These are phyloP conservation scores for Phyllopteryx taeniolatus DNA, from an alignment of 2,113 vertebrate genomes.

Conservation along the genomic window DNA sequence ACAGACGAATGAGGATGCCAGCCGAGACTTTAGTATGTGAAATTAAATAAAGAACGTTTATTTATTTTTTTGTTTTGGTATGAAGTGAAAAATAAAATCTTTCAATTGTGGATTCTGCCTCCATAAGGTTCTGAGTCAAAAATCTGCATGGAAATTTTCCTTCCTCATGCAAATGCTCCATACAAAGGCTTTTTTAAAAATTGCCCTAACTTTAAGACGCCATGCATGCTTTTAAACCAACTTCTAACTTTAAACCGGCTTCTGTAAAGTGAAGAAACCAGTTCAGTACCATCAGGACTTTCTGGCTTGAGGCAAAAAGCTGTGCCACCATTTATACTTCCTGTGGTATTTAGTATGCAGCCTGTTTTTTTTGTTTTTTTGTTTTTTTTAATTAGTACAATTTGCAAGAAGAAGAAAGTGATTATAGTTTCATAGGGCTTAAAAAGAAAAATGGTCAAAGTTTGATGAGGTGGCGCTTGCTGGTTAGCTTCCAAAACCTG, in stretches of 20 bases:
- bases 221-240: slow-evolving; percentile 23
- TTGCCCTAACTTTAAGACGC: slow-evolving; percentile 10
- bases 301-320: slow-evolving; percentile 38
- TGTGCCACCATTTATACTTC: slow-evolving; percentile 38
- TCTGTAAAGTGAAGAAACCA: slow-evolving; percentile 37
- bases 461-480: slow-evolving; percentile 54
- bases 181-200: slow-evolving; percentile 16
- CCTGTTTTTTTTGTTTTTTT: slow-evolving; percentile 18
- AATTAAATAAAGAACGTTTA: slow-evolving; percentile 13
- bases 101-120: slow-evolving; percentile 7
- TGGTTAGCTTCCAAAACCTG: slow-evolving; percentile 38
- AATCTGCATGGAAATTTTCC: slow-evolving; percentile 13
- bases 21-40: slow-evolving; percentile 15
- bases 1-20: slow-evolving; percentile 23
- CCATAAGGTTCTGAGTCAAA: slow-evolving; percentile 33
- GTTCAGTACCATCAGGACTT: slow-evolving; percentile 40
- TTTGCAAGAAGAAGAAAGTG: slow-evolving; percentile 66
- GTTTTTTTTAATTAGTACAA: slow-evolving; percentile 64
- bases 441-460: slow-evolving; percentile 61
- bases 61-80: no score
- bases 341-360: slow-evolving; percentile 59
- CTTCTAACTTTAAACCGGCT: no score
- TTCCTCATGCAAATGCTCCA: slow-evolving; percentile 21
- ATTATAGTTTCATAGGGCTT: slow-evolving; percentile 55
- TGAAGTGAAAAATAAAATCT: no score